Percentiles rank a stretch among this genome's conserved stretches.
Evolutionary conservation across 2,888 invertebrate species (phyloP).

Genomic region (Sinohyriopsis cumingii): DNA sequence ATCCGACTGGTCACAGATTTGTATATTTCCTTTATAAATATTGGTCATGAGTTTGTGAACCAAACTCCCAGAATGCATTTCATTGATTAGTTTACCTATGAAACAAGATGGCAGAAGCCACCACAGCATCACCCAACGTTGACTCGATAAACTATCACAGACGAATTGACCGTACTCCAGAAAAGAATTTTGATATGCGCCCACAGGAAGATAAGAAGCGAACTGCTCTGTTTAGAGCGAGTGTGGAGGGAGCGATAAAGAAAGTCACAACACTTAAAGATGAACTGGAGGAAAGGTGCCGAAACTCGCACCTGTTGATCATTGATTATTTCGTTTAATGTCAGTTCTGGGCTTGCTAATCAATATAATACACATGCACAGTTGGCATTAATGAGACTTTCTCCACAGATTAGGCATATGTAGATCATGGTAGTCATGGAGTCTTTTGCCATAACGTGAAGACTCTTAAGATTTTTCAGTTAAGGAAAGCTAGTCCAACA

Average conservation of each 20-base stretch:
- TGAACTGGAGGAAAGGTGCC: slow-evolving; percentile 60
- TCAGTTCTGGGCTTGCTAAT: too few species aligned
- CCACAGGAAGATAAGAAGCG: slow-evolving; percentile 44
- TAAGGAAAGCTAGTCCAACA: too few species aligned
- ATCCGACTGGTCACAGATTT: too few species aligned
- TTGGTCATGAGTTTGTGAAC: neutral
- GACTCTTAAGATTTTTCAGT: too few species aligned
- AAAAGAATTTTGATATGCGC: slow-evolving; percentile 44
- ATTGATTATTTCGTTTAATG: too few species aligned
- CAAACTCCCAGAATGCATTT: slow-evolving; percentile 24
- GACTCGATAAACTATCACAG: slow-evolving; percentile 27
- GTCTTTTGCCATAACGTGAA: too few species aligned
- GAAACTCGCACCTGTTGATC: neutral
- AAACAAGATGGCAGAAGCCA: slow-evolving; percentile 42
- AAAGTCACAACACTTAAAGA: slow-evolving; percentile 55
- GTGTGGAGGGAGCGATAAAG: slow-evolving; percentile 42
- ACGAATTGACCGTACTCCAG: slow-evolving; percentile 55
- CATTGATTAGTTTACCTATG: slow-evolving; percentile 43
- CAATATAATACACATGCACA: too few species aligned
- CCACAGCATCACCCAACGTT: slow-evolving; percentile 15
- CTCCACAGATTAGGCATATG: too few species aligned
- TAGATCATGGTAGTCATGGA: too few species aligned
- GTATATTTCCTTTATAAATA: too few species aligned
- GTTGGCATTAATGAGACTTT: too few species aligned
- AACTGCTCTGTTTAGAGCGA: slow-evolving; percentile 47